Conservation (phyloP, 2,888 invertebrate species). For the Eupelmus urozonus region DNA sequence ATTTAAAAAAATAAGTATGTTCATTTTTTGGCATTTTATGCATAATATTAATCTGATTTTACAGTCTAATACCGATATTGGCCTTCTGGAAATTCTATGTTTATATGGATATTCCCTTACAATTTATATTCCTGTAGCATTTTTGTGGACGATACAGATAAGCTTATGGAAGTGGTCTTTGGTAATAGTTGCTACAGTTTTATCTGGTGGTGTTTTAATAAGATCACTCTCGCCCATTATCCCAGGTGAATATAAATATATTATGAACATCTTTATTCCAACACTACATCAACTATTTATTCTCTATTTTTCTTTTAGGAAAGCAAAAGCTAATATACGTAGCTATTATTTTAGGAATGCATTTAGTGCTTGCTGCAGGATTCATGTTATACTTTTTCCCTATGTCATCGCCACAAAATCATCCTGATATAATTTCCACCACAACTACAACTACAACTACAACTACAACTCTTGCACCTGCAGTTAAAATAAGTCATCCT, state of each 20-base stretch:
- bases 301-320: conserved; percentile 68
- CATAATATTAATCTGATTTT: conserved; percentile 12
- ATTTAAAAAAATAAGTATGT: no score
- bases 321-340: conserved; percentile 83
- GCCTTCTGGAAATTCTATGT: conserved; percentile 92
- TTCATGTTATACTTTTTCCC: conserved; percentile 92
- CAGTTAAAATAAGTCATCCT: conserved; percentile 5
- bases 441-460: conserved; percentile 26
- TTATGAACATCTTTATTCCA: not conserved
- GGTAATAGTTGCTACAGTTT: conserved; percentile 87
- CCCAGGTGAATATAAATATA: conserved; percentile 71
- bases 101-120: conserved; percentile 96
- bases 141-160: conserved; percentile 93
- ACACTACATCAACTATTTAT: not conserved
- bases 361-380: conserved; percentile 89
- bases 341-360: conserved; percentile 85
- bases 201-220: conserved; percentile 92
- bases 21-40: not conserved
- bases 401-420: conserved; percentile 76
- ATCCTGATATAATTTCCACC: not conserved
- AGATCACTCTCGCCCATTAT: conserved; percentile 89
- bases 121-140: conserved; percentile 95
- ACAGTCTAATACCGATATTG: conserved; percentile 75
- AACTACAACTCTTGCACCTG: not conserved
- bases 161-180: conserved; percentile 92